Base-by-base conservation (phyloP, 2,113 vertebrate genomes). In the Zosterops japonicus region DNA sequence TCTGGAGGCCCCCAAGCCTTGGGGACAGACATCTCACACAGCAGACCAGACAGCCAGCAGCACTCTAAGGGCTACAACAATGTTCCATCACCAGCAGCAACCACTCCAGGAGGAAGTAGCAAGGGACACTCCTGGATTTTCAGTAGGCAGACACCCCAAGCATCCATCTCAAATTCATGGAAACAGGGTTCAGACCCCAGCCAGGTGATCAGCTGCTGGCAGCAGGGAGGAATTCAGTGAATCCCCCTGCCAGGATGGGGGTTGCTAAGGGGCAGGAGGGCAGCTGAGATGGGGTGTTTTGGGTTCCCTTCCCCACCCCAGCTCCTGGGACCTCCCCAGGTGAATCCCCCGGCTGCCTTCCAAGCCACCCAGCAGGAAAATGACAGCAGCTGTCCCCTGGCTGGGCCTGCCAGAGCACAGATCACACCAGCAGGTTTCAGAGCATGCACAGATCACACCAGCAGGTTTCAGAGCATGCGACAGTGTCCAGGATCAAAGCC, bases 401-500 rank as follows among this genome's bases (percentile, higher is more conserved):
- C 72, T 2, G 0, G 77, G 55, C 60, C 83, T 0, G 3, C 0
- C 5, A 28, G 33, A 80, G 14, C 83, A 76, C 76, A 56, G 83
- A 93, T 79, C 90, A 83, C 42, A 61, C 36, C 5, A 0, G 35
- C 1, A 0, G 53, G 46, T 53, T 81, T 47, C 90, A 52, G 83
- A 35, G 74, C 81, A 46, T 53, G 65, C 0, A 39, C 39, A 56
- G 83, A 93, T 79, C 90, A 83, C 42, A 61, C 36, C 5, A 0
- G 35, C 1, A 0, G 53, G 46, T 53, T 81, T 47, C 90, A 52
- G 80, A 35, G 74, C 81, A 46, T 53, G 65, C 0, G 70, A 95
- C 91, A 91, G 86, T 21, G 79, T 55, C 90, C 94, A 95, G 95
- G 87, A 97, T 95, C 96, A 89, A 89, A 97, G 96, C 95, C 95